These are phyloP conservation scores for Eleutherodactylus coqui DNA, from an alignment of 2,797 vertebrate genomes.

Conservation along the genomic window DNA sequence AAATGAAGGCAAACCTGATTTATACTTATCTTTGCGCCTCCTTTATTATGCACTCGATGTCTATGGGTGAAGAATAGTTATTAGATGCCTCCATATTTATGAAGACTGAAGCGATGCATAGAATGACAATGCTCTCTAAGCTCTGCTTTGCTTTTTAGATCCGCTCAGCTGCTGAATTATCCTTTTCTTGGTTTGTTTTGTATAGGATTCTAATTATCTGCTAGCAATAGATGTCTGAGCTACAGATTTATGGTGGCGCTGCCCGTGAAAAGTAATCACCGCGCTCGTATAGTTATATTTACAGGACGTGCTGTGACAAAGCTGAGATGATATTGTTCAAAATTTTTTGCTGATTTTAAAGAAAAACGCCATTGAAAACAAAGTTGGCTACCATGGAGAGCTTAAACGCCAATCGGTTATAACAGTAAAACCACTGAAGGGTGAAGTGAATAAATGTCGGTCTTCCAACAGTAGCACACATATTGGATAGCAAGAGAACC, in stretches of 20 bases:
- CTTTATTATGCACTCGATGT: background rate
- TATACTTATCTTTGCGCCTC: background rate
- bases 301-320: conserved; percentile 8
- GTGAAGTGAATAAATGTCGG: no score
- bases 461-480: no score
- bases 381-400: background rate
- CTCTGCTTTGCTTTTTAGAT: background rate
- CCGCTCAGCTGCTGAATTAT: background rate
- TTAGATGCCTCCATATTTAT: conserved; percentile 14
- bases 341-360: background rate
- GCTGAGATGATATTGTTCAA: background rate
- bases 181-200: background rate
- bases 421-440: no score
- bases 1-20: background rate
- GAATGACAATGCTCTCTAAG: background rate
- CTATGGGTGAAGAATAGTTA: background rate
- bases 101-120: background rate
- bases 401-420: no score
- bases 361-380: background rate
- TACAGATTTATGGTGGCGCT: conserved; percentile 6
- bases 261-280: conserved; percentile 24
- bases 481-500: no score
- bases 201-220: conserved; percentile 39
- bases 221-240: conserved; percentile 16
- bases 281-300: background rate